Evolutionary conservation across 1,140 invertebrate species (phyloP), one percentile per base, ranked within the genome.

Genomic region (Heterodera schachtii): DNA sequence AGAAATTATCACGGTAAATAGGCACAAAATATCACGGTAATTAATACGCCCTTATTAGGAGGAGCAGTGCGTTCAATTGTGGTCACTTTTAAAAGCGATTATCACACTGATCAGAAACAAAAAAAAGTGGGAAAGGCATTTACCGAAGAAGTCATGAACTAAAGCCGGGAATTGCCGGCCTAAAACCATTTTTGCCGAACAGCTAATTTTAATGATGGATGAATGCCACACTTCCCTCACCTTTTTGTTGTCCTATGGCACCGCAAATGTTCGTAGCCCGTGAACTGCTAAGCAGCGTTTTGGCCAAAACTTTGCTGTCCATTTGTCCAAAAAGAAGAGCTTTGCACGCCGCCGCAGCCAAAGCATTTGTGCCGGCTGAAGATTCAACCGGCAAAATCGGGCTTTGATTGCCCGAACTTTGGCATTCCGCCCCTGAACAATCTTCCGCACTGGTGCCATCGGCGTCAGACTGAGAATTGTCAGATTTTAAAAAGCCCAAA

Each of bases 291-390:
- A 78, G 66, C 64, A 78, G 67, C 31, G 60, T 60, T 46, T 78
- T 78, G 67, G 76, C 76, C 47, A 78, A 78, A 3, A 43, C 44
- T 78, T 78, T 78, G 46, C 43, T 9, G 16, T 78, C 79, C 19
- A 79, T 21, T n/a, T 82, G 70, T 8, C 69, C 52, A 67, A 82
- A 82, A 5, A 82, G 43, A 16, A 79, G 57, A 13, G 79, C 79
- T 67, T 82, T 79, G 57, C 57, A 81, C 8, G 80, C 80, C 8
- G 69, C 81, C 31, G 75, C 60, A 41, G 81, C 81, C 57, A 67
- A 44, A n/a, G 80, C 60, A 46, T 46, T 64, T 3, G 60, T 21
- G 43, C 64, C 69, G 6, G 69, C 49, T 21, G 79, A 43, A 13
- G 76, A 71, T 31, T 71, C 69, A 21, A 31, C 13, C 69, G 69